Evolutionary conservation across 2,113 vertebrate genomes (phyloP).

Genomic region (Dromiciops gliroides): DNA sequence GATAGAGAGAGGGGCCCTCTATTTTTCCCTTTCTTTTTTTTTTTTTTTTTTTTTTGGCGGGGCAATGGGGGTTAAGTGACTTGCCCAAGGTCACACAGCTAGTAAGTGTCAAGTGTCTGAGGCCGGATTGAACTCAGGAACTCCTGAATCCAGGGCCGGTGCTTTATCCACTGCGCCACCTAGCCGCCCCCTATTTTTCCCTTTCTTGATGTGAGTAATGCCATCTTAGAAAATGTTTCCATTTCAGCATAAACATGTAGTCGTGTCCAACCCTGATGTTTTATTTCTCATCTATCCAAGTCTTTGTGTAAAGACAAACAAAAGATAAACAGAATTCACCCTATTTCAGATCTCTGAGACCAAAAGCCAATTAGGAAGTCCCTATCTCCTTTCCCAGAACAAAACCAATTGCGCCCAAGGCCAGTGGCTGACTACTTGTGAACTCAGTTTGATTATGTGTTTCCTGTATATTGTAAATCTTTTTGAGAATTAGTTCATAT

Average conservation of each 20-base stretch:
- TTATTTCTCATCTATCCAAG: no score
- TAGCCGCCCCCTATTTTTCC: neutral
- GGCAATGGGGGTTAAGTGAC: no score
- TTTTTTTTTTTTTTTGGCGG: no score
- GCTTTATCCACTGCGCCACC: no score
- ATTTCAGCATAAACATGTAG: neutral
- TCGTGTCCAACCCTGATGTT: no score
- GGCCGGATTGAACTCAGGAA: no score
- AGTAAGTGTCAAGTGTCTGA: no score
- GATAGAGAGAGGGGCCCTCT: neutral
- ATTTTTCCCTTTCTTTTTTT: neutral
- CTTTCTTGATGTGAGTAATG: neutral
- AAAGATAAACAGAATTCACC: neutral
- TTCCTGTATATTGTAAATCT: neutral
- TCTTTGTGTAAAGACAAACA: neutral
- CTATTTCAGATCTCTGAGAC: neutral
- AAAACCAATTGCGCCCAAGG: neutral
- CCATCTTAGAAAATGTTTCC: neutral
- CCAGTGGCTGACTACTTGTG: neutral
- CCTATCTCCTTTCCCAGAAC: neutral
- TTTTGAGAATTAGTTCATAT: neutral
- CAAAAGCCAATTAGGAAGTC: neutral
- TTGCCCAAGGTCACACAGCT: no score
- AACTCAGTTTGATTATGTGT: neutral
- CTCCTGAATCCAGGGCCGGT: no score